Conservation (phyloP, 2,888 invertebrate species). For the Volucella zonaria region DNA sequence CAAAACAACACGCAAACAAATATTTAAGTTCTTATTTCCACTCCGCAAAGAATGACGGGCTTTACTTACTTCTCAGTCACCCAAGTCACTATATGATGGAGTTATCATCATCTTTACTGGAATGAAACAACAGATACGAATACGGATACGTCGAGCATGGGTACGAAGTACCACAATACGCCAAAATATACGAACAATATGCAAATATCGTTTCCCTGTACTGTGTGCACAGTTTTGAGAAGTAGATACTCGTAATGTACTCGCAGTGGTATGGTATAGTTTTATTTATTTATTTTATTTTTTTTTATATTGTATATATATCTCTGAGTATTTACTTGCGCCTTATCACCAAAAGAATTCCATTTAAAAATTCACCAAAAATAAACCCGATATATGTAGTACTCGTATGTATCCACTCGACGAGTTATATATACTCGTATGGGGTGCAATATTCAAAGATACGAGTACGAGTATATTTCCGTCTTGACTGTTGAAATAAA, state of each 20-base stretch:
- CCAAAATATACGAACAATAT: constrained; percentile 11
- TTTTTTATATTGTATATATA: not conserved
- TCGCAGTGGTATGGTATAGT: not conserved
- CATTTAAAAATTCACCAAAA: constrained; percentile 12
- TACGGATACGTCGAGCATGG: too few relatives aligned
- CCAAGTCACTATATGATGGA: constrained; percentile 1
- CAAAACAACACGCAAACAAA: constrained; percentile 10
- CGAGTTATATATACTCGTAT: not conserved
- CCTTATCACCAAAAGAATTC: constrained; percentile 39
- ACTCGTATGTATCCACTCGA: too few relatives aligned
- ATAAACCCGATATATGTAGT: not conserved
- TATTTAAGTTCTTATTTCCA: constrained; percentile 7
- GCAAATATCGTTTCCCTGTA: constrained; percentile 7
- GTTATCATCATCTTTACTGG: constrained; percentile 14
- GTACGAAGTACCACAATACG: too few relatives aligned
- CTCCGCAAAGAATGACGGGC: not conserved
- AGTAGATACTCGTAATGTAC: too few relatives aligned
- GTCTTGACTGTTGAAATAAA: not conserved
- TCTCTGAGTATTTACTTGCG: constrained; percentile 22
- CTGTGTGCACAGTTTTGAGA: not conserved
- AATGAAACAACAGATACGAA: constrained; percentile 9
- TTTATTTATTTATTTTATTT: not conserved
- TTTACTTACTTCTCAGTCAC: not conserved
- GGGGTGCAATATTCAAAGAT: not conserved
- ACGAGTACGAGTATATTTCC: not conserved